Evolutionary conservation across 1,140 invertebrate genomes (phyloP).

Genomic region (Parapsyche elsis): DNA sequence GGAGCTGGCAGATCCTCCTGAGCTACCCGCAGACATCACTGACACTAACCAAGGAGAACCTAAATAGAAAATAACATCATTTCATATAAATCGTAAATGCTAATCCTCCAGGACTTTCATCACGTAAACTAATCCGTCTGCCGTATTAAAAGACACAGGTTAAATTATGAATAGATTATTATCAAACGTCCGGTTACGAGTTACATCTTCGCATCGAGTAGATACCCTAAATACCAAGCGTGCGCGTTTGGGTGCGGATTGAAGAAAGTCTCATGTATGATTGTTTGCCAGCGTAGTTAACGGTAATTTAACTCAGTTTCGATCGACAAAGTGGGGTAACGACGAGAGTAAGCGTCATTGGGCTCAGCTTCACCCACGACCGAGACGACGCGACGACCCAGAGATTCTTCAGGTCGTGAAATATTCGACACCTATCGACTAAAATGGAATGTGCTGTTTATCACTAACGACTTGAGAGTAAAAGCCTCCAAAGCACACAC

Average conservation of each 20-base stretch:
- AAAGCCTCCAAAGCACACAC: too few relatives aligned
- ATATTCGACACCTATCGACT: too few relatives aligned
- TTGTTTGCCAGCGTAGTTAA: slow-evolving; percentile 13
- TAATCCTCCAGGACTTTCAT: not conserved
- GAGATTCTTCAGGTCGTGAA: too few relatives aligned
- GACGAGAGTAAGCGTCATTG: not conserved
- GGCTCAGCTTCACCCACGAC: too few relatives aligned
- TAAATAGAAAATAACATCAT: slow-evolving; percentile 59
- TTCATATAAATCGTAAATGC: not conserved
- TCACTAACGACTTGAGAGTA: too few relatives aligned
- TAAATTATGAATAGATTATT: too few relatives aligned
- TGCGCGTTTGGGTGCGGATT: not conserved
- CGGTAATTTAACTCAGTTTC: slow-evolving; percentile 28
- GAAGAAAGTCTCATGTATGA: slow-evolving; percentile 9
- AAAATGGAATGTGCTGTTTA: too few relatives aligned
- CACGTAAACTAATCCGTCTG: too few relatives aligned
- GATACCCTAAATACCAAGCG: slow-evolving; percentile 7
- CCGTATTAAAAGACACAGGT: too few relatives aligned
- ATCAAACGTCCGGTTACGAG: not conserved
- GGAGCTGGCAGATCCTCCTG: slow-evolving; percentile 68
- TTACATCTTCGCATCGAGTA: not conserved
- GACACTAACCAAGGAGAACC: slow-evolving; percentile 91
- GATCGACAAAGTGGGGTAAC: slow-evolving; percentile 12
- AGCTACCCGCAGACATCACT: slow-evolving; percentile 76
- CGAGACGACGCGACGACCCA: too few relatives aligned